Evolutionary conservation across 2,888 invertebrate genomes (phyloP), one percentile per base, ranked within the genome.

Genomic region (Nymphalis c-album): DNA sequence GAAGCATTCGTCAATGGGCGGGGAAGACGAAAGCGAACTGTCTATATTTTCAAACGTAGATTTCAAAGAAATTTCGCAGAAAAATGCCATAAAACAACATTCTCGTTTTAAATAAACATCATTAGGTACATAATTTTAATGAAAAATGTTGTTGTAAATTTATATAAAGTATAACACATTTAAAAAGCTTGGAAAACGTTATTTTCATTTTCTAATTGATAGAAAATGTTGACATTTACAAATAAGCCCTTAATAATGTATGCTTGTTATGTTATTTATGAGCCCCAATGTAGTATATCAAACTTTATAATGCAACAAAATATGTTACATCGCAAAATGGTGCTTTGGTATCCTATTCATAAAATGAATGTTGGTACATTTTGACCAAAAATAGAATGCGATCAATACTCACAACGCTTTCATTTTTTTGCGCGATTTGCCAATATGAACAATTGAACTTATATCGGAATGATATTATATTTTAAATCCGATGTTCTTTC

Each of bases 11-110:
- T 85, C 82, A 83, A 85, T 85, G 82, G 78, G 75, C 73, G 73
- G 73, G 79, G 78, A 75, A 83, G 81, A 78, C 82, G 79, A 79
- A 75, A 74, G 75, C 69, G 68, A 45, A 72, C 17, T 26, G 16
- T 22, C 7, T 86, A 85, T 89, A 86, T 88, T 88, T 86, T 84
- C 80, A 84, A 89, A 85, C 81, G 76, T 64, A 68, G 64, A 58
- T 60, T 76, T 76, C 77, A 64, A 63, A 70, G 76, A 73, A 76
- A 53, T 31, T 47, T 47, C 35, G 35, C 60, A 46, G 64, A 68
- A 70, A 65, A 65, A 58, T 46, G 45, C 66, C 13, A 40, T 51
- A 63, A 72, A 75, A 75, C 82, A 83, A 82, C 71, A 63, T 61
- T 55, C n/a, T 5, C n/a, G 18, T n/a, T 35, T 8, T 5, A 40